Conservation (phyloP, 2,797 vertebrate genomes). For the Clarias platycephalus region DNA sequence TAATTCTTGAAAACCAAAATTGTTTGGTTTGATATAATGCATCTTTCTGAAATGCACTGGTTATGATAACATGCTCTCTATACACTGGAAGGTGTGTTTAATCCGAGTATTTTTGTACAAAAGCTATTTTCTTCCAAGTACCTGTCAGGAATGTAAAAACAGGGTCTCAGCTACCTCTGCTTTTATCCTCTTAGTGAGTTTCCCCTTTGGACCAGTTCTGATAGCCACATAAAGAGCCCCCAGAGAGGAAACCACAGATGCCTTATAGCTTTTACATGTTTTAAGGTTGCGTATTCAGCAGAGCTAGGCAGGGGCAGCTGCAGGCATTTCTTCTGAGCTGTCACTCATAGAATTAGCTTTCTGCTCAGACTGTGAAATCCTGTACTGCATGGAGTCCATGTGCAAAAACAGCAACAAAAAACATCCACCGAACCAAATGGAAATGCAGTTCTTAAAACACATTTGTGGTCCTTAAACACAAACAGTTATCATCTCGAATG, state of each 20-base stretch:
- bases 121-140: not conserved
- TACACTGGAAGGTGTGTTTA: no score
- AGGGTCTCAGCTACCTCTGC: not conserved
- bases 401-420: not conserved
- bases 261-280: not conserved
- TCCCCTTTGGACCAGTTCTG: not conserved
- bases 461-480: not conserved
- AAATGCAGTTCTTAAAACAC: not conserved
- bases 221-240: not conserved
- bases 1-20: no score
- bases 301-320: not conserved
- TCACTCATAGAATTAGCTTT: not conserved
- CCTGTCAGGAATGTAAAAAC: not conserved
- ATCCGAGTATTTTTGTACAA: no score
- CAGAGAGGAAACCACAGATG: not conserved
- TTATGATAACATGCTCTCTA: no score
- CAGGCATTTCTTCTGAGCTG: not conserved
- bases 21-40: no score
- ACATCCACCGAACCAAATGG: slow-evolving; percentile 2
- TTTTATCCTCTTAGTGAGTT: not conserved
- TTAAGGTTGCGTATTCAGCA: not conserved
- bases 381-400: slow-evolving; percentile 1
- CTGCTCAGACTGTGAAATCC: not conserved
- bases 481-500: not conserved
- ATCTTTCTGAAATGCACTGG: no score